Evolutionary conservation across 2,888 invertebrate species (phyloP).

Genomic region (Metalampra italica): DNA sequence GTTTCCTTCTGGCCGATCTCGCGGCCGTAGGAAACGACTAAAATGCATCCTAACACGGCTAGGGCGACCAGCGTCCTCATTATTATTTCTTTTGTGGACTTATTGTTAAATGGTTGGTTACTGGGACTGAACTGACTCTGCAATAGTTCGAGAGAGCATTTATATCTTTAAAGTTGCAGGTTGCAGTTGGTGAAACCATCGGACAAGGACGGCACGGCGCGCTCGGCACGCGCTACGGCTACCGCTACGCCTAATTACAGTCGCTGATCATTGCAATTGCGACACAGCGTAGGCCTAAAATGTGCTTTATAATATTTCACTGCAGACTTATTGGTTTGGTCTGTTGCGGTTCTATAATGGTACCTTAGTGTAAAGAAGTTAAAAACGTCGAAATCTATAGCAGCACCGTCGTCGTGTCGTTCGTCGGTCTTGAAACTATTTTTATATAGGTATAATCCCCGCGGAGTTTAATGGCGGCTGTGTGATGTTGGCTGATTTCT

Average conservation of each 20-base stretch:
- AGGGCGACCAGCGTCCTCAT: constrained; percentile 73
- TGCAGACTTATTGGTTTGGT: background rate
- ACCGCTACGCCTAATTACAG: constrained; percentile 61
- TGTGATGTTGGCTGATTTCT: too few relatives aligned
- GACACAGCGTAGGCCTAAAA: constrained; percentile 40
- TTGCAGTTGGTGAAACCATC: constrained; percentile 70
- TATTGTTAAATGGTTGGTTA: constrained; percentile 56
- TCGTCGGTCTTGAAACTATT: background rate
- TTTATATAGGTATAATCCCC: too few relatives aligned
- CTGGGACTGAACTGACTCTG: constrained; percentile 59
- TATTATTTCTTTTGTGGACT: constrained; percentile 23
- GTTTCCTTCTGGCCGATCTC: constrained; percentile 50
- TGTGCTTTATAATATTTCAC: background rate
- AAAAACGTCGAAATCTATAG: background rate
- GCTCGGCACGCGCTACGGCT: constrained; percentile 39
- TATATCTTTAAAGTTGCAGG: constrained; percentile 65
- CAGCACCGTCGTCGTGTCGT: background rate
- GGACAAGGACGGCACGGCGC: constrained; percentile 64
- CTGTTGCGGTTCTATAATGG: background rate
- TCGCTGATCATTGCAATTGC: constrained; percentile 41
- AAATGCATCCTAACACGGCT: constrained; percentile 52
- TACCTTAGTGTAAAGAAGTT: background rate
- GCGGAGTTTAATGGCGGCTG: too few relatives aligned
- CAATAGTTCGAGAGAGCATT: constrained; percentile 54
- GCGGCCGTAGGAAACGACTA: constrained; percentile 53